phyloP scores from a whole-genome alignment of 2,888 invertebrate genomes.

The Aplocera efformata region DNA sequence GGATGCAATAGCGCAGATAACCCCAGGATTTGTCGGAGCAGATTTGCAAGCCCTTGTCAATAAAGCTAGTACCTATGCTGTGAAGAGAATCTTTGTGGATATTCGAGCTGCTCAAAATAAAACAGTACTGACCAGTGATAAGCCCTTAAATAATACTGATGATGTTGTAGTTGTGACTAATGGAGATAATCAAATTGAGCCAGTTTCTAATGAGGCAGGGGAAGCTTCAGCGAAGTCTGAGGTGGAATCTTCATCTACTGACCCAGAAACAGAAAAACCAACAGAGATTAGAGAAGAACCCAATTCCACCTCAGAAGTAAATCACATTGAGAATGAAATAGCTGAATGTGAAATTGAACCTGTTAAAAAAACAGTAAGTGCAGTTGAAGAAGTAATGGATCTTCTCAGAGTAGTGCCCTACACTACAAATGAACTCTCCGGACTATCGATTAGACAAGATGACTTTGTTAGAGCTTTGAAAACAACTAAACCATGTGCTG shows the following conservation, averaged over 20 bases:
- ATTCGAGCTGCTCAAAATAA: constrained; percentile 43
- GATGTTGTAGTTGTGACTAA: constrained; percentile 54
- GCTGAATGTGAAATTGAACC: constrained; percentile 25
- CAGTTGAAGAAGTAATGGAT: constrained; percentile 77
- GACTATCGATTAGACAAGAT: constrained; percentile 84
- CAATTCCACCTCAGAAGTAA: constrained; percentile 31
- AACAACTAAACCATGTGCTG: constrained; percentile 94
- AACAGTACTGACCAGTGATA: constrained; percentile 21
- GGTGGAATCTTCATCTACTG: constrained; percentile 23
- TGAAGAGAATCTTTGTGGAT: constrained; percentile 81
- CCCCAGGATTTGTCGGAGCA: constrained; percentile 98
- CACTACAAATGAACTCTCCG: constrained; percentile 80
- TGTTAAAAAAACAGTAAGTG: constrained; percentile 36
- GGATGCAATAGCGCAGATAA: constrained; percentile 87
- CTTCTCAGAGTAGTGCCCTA: constrained; percentile 86
- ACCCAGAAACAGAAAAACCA: constrained; percentile 34
- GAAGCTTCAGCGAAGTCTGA: constrained; percentile 40
- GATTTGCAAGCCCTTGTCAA: constrained; percentile 93
- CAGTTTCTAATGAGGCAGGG: constrained; percentile 25
- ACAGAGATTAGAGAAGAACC: constrained; percentile 31
- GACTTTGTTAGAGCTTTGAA: constrained; percentile 90
- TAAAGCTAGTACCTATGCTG: constrained; percentile 93
- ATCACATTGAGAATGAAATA: constrained; percentile 32
- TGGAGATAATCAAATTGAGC: constrained; percentile 48
- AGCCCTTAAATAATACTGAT: constrained; percentile 29